Evolutionary conservation across 2,888 invertebrate species (phyloP), one percentile per base, ranked within the genome.

Genomic region (Ophion ellenae): DNA sequence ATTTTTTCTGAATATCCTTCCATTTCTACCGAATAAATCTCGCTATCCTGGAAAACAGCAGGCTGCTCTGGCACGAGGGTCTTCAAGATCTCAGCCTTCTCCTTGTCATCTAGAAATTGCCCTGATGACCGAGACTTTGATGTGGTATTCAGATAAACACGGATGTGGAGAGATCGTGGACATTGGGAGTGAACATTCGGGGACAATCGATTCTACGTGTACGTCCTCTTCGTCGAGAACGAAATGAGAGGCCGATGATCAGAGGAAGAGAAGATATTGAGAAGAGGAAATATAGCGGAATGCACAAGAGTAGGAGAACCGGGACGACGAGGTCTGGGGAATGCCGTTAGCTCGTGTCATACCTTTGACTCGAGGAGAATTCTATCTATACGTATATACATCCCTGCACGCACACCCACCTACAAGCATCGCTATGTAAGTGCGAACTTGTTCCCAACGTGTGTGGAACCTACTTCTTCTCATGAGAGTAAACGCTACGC

Each of bases 291-390:
- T 85, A 87, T 84, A 73, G 73, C 81, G 88, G 90, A 90, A 89
- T 89, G 90, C 82, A 88, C 64, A 86, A 80, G 83, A 86, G 86
- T 81, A 74, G 76, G 86, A 86, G 85, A 83, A 84, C 81, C 83
- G 81, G 88, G 88, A 89, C 86, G 89, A 88, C 88, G 91, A 88
- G 90, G 89, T 89, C 88, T 89, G 86, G 83, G 67, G 89, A 90
- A 91, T 91, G 90, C 91, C 91, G 91, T 91, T 91, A 91, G 90
- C 84, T 86, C 88, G 88, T 90, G 89, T 90, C 89, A 86, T 87
- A 84, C 79, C 82, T 83, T 86, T 74, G 66, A 74, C 74, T 67
- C 59, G 67, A 45, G 36, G 66, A 80, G 74, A 67, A 59, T 74
- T 67, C n/a, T 24, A 36, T 28, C 24, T 14, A 32, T 24, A 61